These are phyloP conservation scores for Crenuchus spilurus DNA, from an alignment of 2,797 vertebrate genomes.

Conservation along the genomic window DNA sequence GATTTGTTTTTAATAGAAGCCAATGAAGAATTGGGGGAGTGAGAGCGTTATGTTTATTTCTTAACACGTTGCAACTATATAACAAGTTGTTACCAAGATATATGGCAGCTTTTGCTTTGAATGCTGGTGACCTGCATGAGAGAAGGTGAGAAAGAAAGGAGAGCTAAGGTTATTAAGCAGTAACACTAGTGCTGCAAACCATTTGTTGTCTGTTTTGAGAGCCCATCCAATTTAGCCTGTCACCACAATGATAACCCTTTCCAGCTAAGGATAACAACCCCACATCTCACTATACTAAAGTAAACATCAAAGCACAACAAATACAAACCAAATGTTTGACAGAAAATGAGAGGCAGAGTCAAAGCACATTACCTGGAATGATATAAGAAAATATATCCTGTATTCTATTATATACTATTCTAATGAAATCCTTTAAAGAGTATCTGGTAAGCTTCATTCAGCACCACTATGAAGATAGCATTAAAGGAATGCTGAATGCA, in stretches of 20 bases:
- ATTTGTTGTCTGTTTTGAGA: conserved; percentile 77
- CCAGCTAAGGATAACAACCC: conserved; percentile 66
- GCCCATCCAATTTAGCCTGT: conserved; percentile 79
- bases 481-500: not conserved
- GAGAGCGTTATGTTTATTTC: conserved; percentile 46
- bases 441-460: not conserved
- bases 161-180: conserved; percentile 69
- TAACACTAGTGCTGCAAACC: conserved; percentile 72
- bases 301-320: conserved; percentile 58
- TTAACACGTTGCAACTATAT: conserved; percentile 45
- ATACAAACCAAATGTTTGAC: conserved; percentile 9
- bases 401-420: too few species aligned
- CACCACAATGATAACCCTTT: conserved; percentile 76
- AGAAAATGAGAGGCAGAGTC: not conserved
- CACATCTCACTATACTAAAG: conserved; percentile 60
- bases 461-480: not conserved
- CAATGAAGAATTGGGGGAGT: conserved; percentile 14
- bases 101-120: conserved; percentile 54
- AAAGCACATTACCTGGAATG: not conserved
- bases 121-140: conserved; percentile 32
- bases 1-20: conserved; percentile 2
- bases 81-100: conserved; percentile 47
- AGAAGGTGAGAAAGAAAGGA: conserved; percentile 54
- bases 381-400: not conserved
- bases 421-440: not conserved